Conservation (phyloP, 23 tunicate species). For the Pegea sp. region DNA sequence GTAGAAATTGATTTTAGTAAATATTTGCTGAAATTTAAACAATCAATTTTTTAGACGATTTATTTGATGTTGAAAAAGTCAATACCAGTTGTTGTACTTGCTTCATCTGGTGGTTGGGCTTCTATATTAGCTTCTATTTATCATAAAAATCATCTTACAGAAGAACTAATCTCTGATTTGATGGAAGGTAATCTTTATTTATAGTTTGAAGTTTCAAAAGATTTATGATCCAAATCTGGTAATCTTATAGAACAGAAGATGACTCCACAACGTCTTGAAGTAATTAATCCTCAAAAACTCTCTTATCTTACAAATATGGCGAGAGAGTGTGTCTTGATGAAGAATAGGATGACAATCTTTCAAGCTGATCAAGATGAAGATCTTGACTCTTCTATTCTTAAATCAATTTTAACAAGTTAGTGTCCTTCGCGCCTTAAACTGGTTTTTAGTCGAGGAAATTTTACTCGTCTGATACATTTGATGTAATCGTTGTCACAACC, state of each 20-base stretch:
- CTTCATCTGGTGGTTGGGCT: slow-evolving; percentile 62
- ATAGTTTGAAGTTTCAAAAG: background rate
- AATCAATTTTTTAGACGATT: slow-evolving; percentile 50
- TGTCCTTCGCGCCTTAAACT: too few species aligned
- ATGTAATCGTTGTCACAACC: too few species aligned
- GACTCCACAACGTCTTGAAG: too few species aligned
- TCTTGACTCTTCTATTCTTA: slow-evolving; percentile 49
- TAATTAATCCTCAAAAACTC: too few species aligned
- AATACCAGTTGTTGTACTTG: slow-evolving; percentile 77
- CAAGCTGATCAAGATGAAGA: slow-evolving; percentile 4
- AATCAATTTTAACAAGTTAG: slow-evolving; percentile 27
- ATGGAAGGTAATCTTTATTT: slow-evolving; percentile 13
- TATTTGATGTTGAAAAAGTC: slow-evolving; percentile 8
- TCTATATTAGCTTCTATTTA: slow-evolving; percentile 15
- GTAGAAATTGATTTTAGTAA: too few species aligned
- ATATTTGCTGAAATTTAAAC: too few species aligned
- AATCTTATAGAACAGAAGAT: background rate
- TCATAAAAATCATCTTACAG: slow-evolving; percentile 2
- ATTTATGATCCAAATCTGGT: background rate
- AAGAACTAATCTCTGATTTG: slow-evolving; percentile 3
- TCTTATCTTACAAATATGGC: slow-evolving; percentile 27
- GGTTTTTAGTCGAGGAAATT: too few species aligned
- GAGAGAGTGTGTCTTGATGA: slow-evolving; percentile 12
- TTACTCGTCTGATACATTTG: too few species aligned
- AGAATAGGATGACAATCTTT: slow-evolving; percentile 17